These are phyloP conservation scores for Thaleichthys pacificus DNA, from an alignment of 2,797 vertebrate genomes.

Conservation along the genomic window DNA sequence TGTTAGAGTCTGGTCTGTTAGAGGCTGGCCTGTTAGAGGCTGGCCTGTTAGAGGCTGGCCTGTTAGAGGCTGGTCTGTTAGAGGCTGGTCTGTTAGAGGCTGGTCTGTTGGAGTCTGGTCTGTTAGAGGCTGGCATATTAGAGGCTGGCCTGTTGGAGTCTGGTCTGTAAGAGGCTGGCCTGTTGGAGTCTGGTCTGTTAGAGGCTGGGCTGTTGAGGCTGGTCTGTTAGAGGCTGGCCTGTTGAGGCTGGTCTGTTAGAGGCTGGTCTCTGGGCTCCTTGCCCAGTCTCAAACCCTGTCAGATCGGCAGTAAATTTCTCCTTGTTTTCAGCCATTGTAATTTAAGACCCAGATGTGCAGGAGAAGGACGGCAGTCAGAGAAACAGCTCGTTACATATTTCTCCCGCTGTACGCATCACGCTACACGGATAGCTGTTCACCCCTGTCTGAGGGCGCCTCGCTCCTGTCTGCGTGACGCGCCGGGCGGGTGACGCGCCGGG, in stretches of 20 bases:
- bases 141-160: slow-evolving; percentile 37
- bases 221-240: too few relatives aligned
- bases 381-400: slow-evolving; percentile 70
- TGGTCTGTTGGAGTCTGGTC: background rate
- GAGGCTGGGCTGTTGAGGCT: too few relatives aligned
- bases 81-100: too few relatives aligned
- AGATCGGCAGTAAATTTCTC: slow-evolving; percentile 78
- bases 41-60: slow-evolving; percentile 27
- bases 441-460: slow-evolving; percentile 11
- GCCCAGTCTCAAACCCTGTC: slow-evolving; percentile 77
- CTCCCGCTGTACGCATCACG: slow-evolving; percentile 50
- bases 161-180: slow-evolving; percentile 56
- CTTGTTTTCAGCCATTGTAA: slow-evolving; percentile 75
- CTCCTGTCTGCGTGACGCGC: too few relatives aligned
- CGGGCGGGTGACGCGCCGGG: too few relatives aligned
- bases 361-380: slow-evolving; percentile 68
- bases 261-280: slow-evolving; percentile 68
- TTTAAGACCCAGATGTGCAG: slow-evolving; percentile 79
- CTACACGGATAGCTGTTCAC: slow-evolving; percentile 36
- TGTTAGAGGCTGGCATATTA: too few relatives aligned
- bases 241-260: background rate
- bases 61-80: too few relatives aligned
- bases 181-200: slow-evolving; percentile 34
- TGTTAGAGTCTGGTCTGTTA: background rate
- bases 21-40: background rate